phyloP scores from a whole-genome alignment of 2,797 vertebrate genomes.

The Argentina silus region DNA sequence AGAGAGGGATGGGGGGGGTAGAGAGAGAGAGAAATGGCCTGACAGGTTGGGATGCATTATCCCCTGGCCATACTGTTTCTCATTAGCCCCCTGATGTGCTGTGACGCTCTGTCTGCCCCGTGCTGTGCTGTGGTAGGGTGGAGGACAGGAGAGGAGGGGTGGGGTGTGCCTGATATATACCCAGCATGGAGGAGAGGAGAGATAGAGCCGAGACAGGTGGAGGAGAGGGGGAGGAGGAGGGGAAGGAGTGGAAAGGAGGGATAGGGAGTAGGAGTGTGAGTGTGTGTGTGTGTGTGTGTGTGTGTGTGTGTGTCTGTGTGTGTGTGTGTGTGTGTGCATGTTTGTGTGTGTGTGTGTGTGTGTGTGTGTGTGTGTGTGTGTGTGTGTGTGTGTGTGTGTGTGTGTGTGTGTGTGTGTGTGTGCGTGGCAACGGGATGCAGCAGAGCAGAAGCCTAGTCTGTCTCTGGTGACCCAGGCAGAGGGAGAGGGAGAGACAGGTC shows the following conservation, averaged over 20 bases:
- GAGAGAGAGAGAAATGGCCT: slow-evolving; percentile 32
- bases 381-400: not conserved
- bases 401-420: not conserved
- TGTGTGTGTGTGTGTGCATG: not conserved
- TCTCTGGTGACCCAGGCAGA: not conserved
- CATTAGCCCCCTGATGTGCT: slow-evolving; percentile 73
- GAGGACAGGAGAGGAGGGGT: not conserved
- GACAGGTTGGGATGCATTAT: slow-evolving; percentile 66
- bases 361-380: not conserved
- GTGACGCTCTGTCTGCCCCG: slow-evolving; percentile 43
- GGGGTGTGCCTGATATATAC: not conserved
- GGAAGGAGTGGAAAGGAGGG: not conserved
- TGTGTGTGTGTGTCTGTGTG: not conserved
- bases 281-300: slow-evolving; percentile 1
- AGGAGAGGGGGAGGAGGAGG: slow-evolving; percentile 19
- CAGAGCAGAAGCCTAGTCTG: not conserved
- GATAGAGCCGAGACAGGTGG: slow-evolving; percentile 43
- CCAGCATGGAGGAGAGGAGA: slow-evolving; percentile 7
- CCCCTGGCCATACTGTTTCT: slow-evolving; percentile 64
- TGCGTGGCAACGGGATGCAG: not conserved
- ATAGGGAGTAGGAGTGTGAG: not conserved
- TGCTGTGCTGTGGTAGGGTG: slow-evolving; percentile 26
- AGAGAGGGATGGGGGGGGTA: slow-evolving; percentile 32
- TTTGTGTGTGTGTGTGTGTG: slow-evolving; percentile 2
- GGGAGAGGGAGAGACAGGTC: slow-evolving; percentile 9